phyloP scores from a whole-genome alignment of 2,113 vertebrate species.

The Oncorhynchus mykiss region DNA sequence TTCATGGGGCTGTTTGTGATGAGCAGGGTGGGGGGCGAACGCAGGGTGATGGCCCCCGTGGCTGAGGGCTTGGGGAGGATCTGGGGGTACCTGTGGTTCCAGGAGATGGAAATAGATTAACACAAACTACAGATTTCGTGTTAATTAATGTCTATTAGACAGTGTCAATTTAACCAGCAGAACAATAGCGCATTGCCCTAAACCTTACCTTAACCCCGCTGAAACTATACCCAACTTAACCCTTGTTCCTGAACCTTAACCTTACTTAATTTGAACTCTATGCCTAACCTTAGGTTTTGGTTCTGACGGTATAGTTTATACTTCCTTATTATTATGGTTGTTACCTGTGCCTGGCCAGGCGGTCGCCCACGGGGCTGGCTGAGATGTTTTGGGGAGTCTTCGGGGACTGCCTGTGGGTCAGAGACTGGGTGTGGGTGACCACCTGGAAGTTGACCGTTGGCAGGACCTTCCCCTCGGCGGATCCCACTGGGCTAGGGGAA shows the following conservation, averaged over 20 bases:
- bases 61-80: conserved; percentile 93
- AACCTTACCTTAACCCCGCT: no score
- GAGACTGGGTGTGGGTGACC: conserved; percentile 90
- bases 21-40: conserved; percentile 91
- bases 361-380: conserved; percentile 84
- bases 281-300: no score
- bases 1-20: conserved; percentile 93
- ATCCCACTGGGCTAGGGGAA: conserved; percentile 84
- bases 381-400: conserved; percentile 87
- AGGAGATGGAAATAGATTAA: no score
- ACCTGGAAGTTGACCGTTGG: conserved; percentile 91
- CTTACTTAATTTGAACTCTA: no score
- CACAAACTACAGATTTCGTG: no score
- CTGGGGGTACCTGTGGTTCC: conserved; percentile 86
- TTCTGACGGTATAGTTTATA: no score
- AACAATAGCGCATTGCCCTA: no score
- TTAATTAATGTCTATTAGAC: no score
- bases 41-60: conserved; percentile 85
- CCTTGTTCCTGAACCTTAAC: no score
- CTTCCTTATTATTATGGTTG: no score
- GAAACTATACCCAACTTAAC: no score
- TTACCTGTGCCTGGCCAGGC: conserved; percentile 73
- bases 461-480: conserved; percentile 87
- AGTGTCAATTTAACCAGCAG: no score
- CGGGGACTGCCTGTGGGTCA: conserved; percentile 66